These are phyloP conservation scores for Aphaenogaster floridana DNA, from an alignment of 1,140 invertebrate genomes.

Conservation along the genomic window DNA sequence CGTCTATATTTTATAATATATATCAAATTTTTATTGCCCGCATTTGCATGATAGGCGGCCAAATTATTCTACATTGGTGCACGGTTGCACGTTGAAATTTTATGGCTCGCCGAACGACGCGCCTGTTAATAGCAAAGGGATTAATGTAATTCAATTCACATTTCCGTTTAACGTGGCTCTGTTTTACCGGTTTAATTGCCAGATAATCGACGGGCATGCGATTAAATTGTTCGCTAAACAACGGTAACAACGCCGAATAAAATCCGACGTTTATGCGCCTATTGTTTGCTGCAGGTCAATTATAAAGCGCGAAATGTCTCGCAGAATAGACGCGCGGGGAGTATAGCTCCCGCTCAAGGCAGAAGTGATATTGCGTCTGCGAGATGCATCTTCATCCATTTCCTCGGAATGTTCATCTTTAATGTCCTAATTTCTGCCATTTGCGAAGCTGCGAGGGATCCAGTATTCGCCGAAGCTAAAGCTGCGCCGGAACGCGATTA, in stretches of 20 bases:
- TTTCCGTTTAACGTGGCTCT: conserved; percentile 21
- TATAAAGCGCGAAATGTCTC: not conserved
- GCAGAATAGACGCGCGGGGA: too few species aligned
- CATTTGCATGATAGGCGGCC: conserved; percentile 11
- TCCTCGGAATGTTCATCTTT: conserved; percentile 33
- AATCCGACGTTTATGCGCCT: not conserved
- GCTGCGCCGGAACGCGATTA: conserved; percentile 57
- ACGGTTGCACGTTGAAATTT: conserved; percentile 29
- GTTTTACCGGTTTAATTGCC: conserved; percentile 27
- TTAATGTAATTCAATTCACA: conserved; percentile 45
- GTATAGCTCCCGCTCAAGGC: not conserved
- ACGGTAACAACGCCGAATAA: not conserved
- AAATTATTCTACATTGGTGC: not conserved
- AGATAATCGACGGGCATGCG: conserved; percentile 16
- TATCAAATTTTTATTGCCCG: not conserved
- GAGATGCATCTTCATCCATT: not conserved
- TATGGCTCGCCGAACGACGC: conserved; percentile 17
- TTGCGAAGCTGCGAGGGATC: conserved; percentile 2
- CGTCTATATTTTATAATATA: not conserved
- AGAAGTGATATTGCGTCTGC: conserved; percentile 5
- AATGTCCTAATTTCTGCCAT: conserved; percentile 36
- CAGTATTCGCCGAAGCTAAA: conserved; percentile 7
- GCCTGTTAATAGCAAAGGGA: conserved; percentile 30
- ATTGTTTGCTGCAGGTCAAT: conserved; percentile 18
- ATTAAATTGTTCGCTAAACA: conserved; percentile 11